Conservation (phyloP, 2,888 invertebrate genomes). For the Eumerus sabulonum region DNA sequence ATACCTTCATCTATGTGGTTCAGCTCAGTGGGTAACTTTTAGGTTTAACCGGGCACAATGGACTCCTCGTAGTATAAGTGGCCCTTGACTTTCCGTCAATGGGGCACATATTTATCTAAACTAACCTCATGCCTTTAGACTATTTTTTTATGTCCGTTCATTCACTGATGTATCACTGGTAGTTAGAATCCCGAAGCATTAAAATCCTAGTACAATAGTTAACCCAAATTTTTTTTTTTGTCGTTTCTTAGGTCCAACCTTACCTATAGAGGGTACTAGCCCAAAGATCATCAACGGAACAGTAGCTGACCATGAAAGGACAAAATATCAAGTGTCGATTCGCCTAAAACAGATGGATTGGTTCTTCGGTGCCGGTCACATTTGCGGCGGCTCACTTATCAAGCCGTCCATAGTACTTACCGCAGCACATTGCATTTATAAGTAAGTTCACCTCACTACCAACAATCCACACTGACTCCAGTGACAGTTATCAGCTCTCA, state of each 20-base stretch:
- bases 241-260: not conserved
- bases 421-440: slow-evolving; percentile 71
- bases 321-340: slow-evolving; percentile 75
- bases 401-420: slow-evolving; percentile 70
- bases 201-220: too few relatives aligned
- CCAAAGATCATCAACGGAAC: slow-evolving; percentile 71
- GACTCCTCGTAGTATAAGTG: too few relatives aligned
- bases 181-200: too few relatives aligned
- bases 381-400: slow-evolving; percentile 75
- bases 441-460: slow-evolving; percentile 55
- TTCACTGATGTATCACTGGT: too few relatives aligned
- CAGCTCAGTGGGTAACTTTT: too few relatives aligned
- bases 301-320: slow-evolving; percentile 68
- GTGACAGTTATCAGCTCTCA: slow-evolving; percentile 24
- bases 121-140: too few relatives aligned
- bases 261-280: not conserved
- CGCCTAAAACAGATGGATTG: slow-evolving; percentile 71
- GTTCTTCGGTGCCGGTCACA: slow-evolving; percentile 75
- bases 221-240: too few relatives aligned
- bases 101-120: too few relatives aligned
- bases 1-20: too few relatives aligned
- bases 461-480: not conserved
- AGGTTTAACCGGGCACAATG: too few relatives aligned
- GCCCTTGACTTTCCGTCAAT: too few relatives aligned
- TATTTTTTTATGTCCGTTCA: too few relatives aligned